Conservation (phyloP, 2,797 vertebrate species). For the Enteromius unitaeniatus region DNA sequence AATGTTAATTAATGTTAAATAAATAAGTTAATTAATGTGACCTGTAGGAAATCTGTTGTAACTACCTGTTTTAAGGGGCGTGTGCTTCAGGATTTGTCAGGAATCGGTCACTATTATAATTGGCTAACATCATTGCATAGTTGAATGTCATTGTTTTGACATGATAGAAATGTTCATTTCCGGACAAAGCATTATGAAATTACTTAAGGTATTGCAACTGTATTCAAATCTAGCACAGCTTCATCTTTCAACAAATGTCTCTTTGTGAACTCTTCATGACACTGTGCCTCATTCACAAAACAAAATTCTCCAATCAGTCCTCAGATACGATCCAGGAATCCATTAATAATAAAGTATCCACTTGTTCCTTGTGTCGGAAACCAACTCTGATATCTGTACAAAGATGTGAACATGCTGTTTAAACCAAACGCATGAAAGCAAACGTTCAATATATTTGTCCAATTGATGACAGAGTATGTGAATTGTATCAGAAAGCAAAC, state of each 20-base stretch:
- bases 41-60: neutral
- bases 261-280: neutral
- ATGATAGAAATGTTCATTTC: neutral
- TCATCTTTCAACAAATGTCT: neutral
- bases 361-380: no score
- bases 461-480: neutral
- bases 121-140: no score
- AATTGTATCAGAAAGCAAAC: neutral
- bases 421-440: neutral
- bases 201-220: neutral
- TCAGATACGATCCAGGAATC: no score
- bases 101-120: no score
- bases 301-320: neutral
- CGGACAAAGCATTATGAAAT: neutral
- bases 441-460: neutral
- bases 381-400: no score
- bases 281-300: constrained; percentile 1
- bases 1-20: neutral
- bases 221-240: neutral
- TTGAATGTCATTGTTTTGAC: neutral
- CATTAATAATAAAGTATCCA: no score
- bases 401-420: neutral
- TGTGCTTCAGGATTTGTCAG: no score
- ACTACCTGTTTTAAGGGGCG: no score
- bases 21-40: constrained; percentile 52